A percentile compares a stretch with the other conserved stretches of the same genome.
phyloP scores from a whole-genome alignment of 2,797 vertebrate genomes.

The Lepus townsendii region DNA sequence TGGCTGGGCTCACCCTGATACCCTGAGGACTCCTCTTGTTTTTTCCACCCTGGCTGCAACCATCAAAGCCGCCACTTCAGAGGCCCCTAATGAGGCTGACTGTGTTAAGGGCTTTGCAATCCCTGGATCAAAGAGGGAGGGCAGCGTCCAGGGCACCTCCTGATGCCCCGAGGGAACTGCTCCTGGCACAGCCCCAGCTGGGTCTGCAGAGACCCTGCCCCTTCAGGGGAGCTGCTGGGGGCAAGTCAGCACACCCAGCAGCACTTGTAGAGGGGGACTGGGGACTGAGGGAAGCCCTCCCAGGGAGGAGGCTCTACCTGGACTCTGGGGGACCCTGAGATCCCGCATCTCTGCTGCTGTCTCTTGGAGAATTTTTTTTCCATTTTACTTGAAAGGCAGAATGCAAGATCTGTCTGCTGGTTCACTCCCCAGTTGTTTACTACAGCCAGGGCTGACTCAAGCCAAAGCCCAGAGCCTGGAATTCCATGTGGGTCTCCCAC shows the following conservation, averaged over 20 bases:
- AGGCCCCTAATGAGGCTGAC: constrained; percentile 72
- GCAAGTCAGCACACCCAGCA: background rate
- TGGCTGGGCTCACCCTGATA: constrained; percentile 14
- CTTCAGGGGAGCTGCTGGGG: background rate
- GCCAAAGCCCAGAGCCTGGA: too few relatives aligned
- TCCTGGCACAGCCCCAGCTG: background rate
- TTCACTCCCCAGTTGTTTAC: too few relatives aligned
- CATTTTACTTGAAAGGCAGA: too few relatives aligned
- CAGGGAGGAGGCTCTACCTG: background rate
- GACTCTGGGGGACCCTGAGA: background rate
- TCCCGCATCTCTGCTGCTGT: background rate
- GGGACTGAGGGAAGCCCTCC: background rate
- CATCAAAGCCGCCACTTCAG: constrained; percentile 82
- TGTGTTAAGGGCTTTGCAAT: constrained; percentile 69
- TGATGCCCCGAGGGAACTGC: constrained; percentile 52
- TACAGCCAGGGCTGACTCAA: too few relatives aligned
- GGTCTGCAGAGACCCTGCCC: background rate
- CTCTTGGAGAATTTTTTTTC: too few relatives aligned
- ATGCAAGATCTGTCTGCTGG: too few relatives aligned
- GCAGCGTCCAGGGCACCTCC: constrained; percentile 63
- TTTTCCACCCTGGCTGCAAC: constrained; percentile 16
- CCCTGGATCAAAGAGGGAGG: constrained; percentile 74
- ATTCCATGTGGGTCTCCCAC: too few relatives aligned
- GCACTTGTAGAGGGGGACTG: background rate
- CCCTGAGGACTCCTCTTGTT: constrained; percentile 59